Percentiles rank a stretch among this genome's conserved stretches.
Evolutionary conservation across 2,113 vertebrate genomes (phyloP).

Genomic region (Tenrec ecaudatus): DNA sequence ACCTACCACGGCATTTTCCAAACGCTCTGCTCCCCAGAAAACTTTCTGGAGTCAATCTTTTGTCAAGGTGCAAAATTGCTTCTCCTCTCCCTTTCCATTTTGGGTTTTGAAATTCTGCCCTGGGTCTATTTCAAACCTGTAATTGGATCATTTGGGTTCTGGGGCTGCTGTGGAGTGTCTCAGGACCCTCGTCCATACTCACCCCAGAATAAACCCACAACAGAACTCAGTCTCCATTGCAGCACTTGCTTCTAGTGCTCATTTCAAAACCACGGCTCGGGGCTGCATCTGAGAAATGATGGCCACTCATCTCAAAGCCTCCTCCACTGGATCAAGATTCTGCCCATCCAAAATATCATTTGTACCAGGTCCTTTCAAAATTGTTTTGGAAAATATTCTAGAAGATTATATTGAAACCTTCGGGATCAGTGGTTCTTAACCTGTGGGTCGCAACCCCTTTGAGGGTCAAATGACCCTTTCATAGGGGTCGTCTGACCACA

Average conservation of each 20-base stretch:
- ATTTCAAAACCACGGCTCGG: constrained; percentile 44
- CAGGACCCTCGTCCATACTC: background rate
- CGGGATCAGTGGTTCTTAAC: background rate
- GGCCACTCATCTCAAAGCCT: background rate
- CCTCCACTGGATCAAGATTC: background rate
- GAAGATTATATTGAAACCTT: background rate
- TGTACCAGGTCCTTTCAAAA: constrained; percentile 32
- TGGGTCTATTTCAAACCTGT: constrained; percentile 64
- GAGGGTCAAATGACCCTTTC: background rate
- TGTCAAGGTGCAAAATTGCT: constrained; percentile 64
- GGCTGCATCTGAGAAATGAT: too few relatives aligned
- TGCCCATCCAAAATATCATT: constrained; percentile 39
- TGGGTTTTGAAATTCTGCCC: constrained; percentile 67
- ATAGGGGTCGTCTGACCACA: too few relatives aligned
- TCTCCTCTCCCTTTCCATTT: constrained; percentile 49
- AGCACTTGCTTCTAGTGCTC: constrained; percentile 13
- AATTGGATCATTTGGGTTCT: constrained; percentile 49
- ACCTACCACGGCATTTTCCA: constrained; percentile 37
- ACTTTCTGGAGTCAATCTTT: constrained; percentile 43
- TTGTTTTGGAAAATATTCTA: background rate
- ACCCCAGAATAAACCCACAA: constrained; percentile 32
- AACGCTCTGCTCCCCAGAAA: background rate
- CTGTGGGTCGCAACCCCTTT: too few relatives aligned
- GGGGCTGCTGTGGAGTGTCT: background rate
- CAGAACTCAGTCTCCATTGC: constrained; percentile 50